phyloP scores from a whole-genome alignment of 2,888 invertebrate species.

The Cantharis lateralis region DNA sequence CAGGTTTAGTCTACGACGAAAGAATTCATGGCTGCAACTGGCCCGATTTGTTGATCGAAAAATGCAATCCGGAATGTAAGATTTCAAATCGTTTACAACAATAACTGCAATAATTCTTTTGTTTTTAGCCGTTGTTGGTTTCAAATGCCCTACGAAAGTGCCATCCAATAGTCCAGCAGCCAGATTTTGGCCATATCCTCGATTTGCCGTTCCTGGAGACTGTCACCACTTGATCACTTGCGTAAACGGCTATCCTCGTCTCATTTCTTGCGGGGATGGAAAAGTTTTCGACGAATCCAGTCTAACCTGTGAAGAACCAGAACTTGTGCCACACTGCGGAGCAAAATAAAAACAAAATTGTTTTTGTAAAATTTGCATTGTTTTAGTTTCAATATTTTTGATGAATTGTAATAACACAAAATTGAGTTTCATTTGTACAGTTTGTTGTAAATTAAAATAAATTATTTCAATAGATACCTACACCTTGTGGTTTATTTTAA shows the following conservation, averaged over 20 bases:
- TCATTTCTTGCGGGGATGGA: slow-evolving; percentile 86
- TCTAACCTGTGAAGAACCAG: slow-evolving; percentile 83
- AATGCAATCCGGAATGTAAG: slow-evolving; percentile 87
- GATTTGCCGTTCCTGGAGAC: slow-evolving; percentile 87
- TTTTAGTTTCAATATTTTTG: neutral
- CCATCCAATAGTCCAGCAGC: slow-evolving; percentile 80
- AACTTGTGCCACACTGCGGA: slow-evolving; percentile 55
- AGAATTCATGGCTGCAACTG: slow-evolving; percentile 90
- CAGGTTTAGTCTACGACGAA: slow-evolving; percentile 87
- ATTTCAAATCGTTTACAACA: neutral
- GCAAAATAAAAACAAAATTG: slow-evolving; percentile 15
- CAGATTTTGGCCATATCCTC: slow-evolving; percentile 91
- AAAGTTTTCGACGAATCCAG: slow-evolving; percentile 84
- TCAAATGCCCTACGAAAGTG: slow-evolving; percentile 87
- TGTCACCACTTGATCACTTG: slow-evolving; percentile 88
- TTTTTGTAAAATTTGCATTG: neutral
- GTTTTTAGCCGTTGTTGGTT: slow-evolving; percentile 80
- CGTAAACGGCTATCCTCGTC: slow-evolving; percentile 85
- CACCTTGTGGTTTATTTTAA: neutral
- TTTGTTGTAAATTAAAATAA: slow-evolving; percentile 12
- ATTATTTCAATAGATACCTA: slow-evolving; percentile 12
- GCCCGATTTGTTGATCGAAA: slow-evolving; percentile 87
- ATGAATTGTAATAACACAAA: neutral
- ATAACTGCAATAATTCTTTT: neutral
- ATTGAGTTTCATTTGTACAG: slow-evolving; percentile 14